phyloP scores from a whole-genome alignment of 1,140 invertebrate species.

The Drosophila persimilis region DNA sequence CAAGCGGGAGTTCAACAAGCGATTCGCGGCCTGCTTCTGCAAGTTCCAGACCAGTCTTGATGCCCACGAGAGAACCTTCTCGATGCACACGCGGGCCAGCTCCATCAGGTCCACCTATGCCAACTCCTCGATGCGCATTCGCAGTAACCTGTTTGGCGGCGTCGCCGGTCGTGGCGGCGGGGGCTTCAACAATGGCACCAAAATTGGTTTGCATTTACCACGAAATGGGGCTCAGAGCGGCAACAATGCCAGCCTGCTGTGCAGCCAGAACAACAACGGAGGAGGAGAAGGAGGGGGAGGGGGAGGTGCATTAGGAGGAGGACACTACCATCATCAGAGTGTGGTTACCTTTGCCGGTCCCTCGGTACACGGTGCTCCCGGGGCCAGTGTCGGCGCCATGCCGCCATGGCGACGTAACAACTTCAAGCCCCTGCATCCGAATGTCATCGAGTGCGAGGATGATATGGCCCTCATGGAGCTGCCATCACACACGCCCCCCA shows the following conservation, averaged over 20 bases:
- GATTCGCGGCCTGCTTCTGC: conserved; percentile 84
- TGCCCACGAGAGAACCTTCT: conserved; percentile 69
- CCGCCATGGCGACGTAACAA: conserved; percentile 74
- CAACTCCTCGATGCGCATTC: conserved; percentile 77
- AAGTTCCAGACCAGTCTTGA: conserved; percentile 71
- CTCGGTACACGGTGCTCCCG: conserved; percentile 4
- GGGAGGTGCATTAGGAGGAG: no score
- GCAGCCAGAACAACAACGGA: conserved; percentile 47
- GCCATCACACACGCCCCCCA: conserved; percentile 58
- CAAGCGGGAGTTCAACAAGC: conserved; percentile 88
- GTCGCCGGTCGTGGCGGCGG: conserved; percentile 20
- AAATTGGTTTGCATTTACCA: conserved; percentile 33
- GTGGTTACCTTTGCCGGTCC: conserved; percentile 64
- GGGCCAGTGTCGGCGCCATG: conserved; percentile 21
- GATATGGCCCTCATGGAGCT: conserved; percentile 71
- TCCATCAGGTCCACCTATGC: conserved; percentile 77
- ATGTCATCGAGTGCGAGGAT: conserved; percentile 74
- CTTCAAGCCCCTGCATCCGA: conserved; percentile 74
- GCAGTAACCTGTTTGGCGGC: conserved; percentile 65
- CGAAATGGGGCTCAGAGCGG: conserved; percentile 6
- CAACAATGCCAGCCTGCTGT: conserved; percentile 29
- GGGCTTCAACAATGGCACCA: conserved; percentile 18
- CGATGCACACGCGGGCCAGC: conserved; percentile 79
- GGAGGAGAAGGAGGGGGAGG: neutral
- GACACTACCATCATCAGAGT: conserved; percentile 39